A percentile compares a stretch with the other conserved stretches of the same genome.
Conservation (phyloP, 2,888 invertebrate species). For the Folsomia candida region DNA sequence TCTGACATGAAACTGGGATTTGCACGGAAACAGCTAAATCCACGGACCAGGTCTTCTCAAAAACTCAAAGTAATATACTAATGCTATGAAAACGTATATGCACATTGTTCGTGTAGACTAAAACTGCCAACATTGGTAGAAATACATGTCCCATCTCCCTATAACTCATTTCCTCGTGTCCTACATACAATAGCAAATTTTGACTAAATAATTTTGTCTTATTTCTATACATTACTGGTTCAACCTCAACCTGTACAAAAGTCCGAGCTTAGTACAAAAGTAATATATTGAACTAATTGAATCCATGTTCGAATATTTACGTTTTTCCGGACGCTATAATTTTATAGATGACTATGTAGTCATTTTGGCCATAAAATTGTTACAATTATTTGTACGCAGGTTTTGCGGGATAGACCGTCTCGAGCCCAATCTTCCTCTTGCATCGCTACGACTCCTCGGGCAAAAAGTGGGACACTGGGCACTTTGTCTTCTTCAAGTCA, state of each 20-base stretch:
- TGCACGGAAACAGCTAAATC: slow-evolving; percentile 29
- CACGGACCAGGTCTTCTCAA: slow-evolving; percentile 34
- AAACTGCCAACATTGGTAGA: too few species aligned
- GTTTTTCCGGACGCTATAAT: too few species aligned
- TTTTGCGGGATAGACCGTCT: not conserved
- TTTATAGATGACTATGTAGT: too few species aligned
- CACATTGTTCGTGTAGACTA: too few species aligned
- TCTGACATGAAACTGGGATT: slow-evolving; percentile 21
- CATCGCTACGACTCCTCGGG: not conserved
- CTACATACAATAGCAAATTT: not conserved
- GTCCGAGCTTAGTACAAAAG: too few species aligned
- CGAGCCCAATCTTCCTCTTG: not conserved
- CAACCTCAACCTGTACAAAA: slow-evolving; percentile 1
- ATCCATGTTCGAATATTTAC: too few species aligned
- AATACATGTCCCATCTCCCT: not conserved
- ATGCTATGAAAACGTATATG: too few species aligned
- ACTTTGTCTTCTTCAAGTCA: not conserved
- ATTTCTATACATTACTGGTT: too few species aligned
- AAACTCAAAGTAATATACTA: slow-evolving; percentile 39
- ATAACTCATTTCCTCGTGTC: not conserved
- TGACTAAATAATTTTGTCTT: not conserved
- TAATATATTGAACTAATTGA: too few species aligned
- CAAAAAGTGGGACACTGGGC: not conserved
- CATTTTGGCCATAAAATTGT: too few species aligned
- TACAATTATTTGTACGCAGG: too few species aligned